Percentiles rank a stretch among this genome's conserved stretches.
Conservation (phyloP, 1,140 invertebrate genomes). For the Lethocerus indicus region DNA sequence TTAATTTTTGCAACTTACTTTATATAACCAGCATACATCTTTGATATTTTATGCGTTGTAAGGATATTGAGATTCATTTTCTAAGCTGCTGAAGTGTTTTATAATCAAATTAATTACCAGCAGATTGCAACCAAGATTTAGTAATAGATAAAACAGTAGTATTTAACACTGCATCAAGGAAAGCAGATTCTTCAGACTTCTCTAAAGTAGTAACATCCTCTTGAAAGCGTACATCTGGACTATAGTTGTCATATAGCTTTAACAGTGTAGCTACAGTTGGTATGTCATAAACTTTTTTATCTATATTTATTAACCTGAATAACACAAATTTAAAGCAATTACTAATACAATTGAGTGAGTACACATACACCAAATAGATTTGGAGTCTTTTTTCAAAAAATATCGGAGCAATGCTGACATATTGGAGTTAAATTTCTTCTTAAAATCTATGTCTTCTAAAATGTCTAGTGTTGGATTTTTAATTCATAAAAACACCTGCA, state of each 20-base stretch:
- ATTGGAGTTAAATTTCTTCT: too few relatives aligned
- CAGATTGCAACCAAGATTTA: constrained; percentile 48
- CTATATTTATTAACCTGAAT: too few relatives aligned
- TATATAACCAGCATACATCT: not conserved
- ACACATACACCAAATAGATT: too few relatives aligned
- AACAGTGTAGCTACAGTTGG: too few relatives aligned
- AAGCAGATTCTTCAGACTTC: constrained; percentile 51
- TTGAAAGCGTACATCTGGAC: constrained; percentile 47
- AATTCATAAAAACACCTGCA: too few relatives aligned
- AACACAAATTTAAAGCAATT: too few relatives aligned
- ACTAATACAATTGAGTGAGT: too few relatives aligned
- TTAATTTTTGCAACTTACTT: not conserved
- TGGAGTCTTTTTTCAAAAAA: too few relatives aligned
- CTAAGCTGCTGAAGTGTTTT: not conserved
- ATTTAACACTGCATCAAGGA: constrained; percentile 53
- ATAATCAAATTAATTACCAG: constrained; percentile 29
- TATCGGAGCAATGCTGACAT: too few relatives aligned
- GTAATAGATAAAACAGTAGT: constrained; percentile 57
- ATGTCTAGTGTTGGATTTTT: too few relatives aligned
- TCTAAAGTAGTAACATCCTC: constrained; percentile 62
- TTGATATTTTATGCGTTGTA: not conserved
- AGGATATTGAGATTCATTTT: not conserved
- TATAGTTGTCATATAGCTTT: constrained; percentile 68
- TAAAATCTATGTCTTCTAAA: too few relatives aligned
- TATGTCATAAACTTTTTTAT: too few relatives aligned